These are phyloP conservation scores for Homarus americanus DNA, from an alignment of 1,140 invertebrate species.

Conservation along the genomic window DNA sequence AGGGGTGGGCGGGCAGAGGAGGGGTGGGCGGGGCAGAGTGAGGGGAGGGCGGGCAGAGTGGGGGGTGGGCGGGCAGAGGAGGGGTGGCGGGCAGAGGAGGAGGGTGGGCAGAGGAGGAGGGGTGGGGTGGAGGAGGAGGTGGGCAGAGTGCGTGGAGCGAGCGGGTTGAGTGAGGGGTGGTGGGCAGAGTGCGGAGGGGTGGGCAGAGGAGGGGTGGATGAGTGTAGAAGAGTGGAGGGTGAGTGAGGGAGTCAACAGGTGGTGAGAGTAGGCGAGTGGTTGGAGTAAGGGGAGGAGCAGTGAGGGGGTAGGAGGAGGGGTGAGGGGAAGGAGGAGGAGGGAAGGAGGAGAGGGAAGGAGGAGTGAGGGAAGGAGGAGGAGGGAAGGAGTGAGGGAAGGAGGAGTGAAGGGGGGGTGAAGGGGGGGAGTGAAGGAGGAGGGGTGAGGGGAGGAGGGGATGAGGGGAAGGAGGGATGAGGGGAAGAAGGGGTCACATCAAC, in stretches of 20 bases:
- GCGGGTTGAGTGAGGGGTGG: not conserved
- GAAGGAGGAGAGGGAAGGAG: not conserved
- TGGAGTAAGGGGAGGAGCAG: not conserved
- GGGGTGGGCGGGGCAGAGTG: not conserved
- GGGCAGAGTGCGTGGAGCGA: not conserved
- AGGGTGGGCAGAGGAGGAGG: too few relatives aligned
- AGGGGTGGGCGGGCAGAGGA: not conserved
- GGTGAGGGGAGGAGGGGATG: not conserved
- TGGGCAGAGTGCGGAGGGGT: not conserved
- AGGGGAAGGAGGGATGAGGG: not conserved
- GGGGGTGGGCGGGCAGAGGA: not conserved
- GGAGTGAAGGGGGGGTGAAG: not conserved
- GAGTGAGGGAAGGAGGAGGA: not conserved
- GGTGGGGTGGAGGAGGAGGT: too few relatives aligned
- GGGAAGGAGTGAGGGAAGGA: not conserved
- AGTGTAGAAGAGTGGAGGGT: not conserved
- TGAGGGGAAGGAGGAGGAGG: not conserved
- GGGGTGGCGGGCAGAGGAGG: not conserved
- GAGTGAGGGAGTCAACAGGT: not conserved
- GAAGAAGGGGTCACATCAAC: not conserved
- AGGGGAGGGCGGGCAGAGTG: not conserved
- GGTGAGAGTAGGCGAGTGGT: too few relatives aligned
- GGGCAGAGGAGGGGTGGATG: not conserved
- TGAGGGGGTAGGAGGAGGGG: not conserved
- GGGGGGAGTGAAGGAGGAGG: not conserved